Evolutionary conservation across 2,888 invertebrate genomes (phyloP).

Genomic region (Neoitamus cyanurus): DNA sequence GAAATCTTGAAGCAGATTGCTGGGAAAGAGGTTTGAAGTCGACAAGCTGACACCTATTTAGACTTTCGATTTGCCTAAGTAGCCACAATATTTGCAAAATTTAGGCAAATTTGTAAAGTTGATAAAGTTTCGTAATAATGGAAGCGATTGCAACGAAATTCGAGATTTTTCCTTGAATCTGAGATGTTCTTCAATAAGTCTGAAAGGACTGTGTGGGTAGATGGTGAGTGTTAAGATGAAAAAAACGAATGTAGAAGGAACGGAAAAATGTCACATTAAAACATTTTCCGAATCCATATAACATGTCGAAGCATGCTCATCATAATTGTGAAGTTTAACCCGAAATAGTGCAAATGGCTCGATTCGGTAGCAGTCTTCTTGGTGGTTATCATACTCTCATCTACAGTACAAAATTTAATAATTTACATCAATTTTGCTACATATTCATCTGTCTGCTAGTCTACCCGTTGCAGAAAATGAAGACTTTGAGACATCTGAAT

Average conservation of each 20-base stretch:
- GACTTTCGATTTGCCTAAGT: not conserved
- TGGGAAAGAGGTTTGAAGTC: not conserved
- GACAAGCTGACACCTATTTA: constrained; percentile 1
- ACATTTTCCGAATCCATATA: no score
- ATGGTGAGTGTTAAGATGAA: not conserved
- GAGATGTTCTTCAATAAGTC: not conserved
- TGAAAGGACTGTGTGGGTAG: not conserved
- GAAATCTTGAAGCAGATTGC: not conserved
- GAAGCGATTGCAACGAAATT: not conserved
- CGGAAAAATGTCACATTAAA: not conserved
- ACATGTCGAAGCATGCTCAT: no score
- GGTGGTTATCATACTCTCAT: no score
- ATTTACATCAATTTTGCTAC: no score
- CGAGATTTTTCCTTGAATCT: not conserved
- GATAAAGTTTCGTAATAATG: not conserved
- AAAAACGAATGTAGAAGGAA: not conserved
- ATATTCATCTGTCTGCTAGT: no score
- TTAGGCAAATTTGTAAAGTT: not conserved
- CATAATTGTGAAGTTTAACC: no score
- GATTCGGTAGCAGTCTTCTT: no score
- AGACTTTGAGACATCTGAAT: no score
- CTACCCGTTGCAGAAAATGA: no score
- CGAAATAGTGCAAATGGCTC: no score
- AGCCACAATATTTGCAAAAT: not conserved
- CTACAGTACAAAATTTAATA: no score